Conservation (phyloP, 1,140 invertebrate species). For the Ceratina australensis region DNA sequence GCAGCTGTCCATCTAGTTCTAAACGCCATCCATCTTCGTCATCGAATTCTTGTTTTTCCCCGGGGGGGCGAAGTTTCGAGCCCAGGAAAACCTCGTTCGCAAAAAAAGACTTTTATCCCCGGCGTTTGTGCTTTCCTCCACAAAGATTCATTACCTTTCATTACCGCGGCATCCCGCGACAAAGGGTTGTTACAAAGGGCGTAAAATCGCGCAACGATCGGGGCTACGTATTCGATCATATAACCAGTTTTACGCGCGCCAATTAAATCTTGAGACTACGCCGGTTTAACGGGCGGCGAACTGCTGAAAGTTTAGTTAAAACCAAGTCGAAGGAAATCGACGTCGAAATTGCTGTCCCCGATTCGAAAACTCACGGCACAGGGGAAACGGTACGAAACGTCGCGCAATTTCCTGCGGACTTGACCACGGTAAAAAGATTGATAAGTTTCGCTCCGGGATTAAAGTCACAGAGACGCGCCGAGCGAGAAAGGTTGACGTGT, state of each 20-base stretch:
- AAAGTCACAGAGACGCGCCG: too few species aligned
- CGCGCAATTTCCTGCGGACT: too few species aligned
- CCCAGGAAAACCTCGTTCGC: neutral
- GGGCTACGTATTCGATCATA: too few species aligned
- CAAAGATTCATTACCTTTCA: constrained; percentile 15
- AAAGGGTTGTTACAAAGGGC: neutral
- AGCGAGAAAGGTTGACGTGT: too few species aligned
- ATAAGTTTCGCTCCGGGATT: too few species aligned
- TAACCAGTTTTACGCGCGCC: neutral
- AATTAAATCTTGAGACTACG: neutral
- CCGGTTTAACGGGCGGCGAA: too few species aligned
- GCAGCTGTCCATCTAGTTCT: constrained; percentile 12
- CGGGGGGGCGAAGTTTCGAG: neutral
- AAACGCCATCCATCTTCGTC: constrained; percentile 25
- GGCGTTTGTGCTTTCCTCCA: neutral
- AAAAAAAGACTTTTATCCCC: neutral
- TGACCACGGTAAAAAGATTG: too few species aligned
- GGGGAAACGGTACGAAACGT: too few species aligned
- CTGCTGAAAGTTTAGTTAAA: too few species aligned
- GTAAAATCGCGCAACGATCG: neutral
- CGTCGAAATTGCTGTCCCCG: too few species aligned
- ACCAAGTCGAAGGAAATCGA: too few species aligned
- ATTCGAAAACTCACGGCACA: too few species aligned
- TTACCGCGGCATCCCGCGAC: neutral
- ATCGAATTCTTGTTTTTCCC: neutral